These are phyloP conservation scores for Lasioglossum leucozonium DNA, from an alignment of 2,888 invertebrate genomes.

Conservation along the genomic window DNA sequence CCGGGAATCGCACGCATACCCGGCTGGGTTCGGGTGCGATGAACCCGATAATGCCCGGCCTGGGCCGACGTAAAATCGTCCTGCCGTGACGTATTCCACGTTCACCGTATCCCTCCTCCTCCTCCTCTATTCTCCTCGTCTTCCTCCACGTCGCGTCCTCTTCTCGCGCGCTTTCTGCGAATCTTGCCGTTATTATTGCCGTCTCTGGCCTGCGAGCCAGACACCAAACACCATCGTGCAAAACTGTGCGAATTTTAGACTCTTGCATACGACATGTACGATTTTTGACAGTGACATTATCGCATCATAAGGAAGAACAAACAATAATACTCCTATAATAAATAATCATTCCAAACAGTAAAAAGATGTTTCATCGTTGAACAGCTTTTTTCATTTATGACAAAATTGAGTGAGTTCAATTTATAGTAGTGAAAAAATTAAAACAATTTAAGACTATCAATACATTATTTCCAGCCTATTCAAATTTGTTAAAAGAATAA, in stretches of 20 bases:
- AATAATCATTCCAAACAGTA: too few species aligned
- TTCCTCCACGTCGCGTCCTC: neutral
- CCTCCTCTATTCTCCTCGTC: neutral
- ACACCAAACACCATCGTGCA: neutral
- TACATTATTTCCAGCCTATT: too few species aligned
- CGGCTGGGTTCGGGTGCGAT: constrained; percentile 53
- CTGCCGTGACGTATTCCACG: constrained; percentile 49
- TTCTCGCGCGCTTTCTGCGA: neutral
- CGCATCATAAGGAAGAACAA: too few species aligned
- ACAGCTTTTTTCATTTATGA: too few species aligned
- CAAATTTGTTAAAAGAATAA: too few species aligned
- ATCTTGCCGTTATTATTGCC: constrained; percentile 12
- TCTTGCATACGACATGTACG: neutral
- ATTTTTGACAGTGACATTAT: neutral
- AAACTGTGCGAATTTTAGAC: neutral
- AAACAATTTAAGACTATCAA: too few species aligned
- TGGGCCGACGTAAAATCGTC: constrained; percentile 33
- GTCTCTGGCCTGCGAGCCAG: neutral
- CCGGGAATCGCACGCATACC: constrained; percentile 49
- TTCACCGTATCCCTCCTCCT: neutral
- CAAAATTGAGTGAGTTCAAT: too few species aligned
- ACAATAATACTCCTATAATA: too few species aligned
- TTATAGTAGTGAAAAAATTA: too few species aligned
- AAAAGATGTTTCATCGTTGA: too few species aligned
- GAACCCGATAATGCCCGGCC: constrained; percentile 57